Conservation (phyloP, 2,888 invertebrate genomes). For the Macaria liturata region DNA sequence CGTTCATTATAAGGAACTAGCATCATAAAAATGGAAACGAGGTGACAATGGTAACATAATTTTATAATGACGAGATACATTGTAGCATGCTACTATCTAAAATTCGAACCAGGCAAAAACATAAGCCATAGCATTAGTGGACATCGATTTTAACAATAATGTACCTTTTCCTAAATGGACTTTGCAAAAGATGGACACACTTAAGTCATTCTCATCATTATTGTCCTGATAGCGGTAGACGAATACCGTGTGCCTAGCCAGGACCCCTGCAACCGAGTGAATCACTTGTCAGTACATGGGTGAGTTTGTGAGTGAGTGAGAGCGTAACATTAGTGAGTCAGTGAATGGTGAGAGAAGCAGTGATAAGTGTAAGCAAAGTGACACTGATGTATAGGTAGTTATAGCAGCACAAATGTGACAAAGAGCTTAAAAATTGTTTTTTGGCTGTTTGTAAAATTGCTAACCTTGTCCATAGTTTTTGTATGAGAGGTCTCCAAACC, state of each 20-base stretch:
- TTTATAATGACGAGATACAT: too few species aligned
- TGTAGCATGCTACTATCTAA: not conserved
- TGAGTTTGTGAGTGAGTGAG: slow-evolving; percentile 8
- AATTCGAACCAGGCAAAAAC: slow-evolving; percentile 30
- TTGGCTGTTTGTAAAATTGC: too few species aligned
- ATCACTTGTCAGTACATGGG: slow-evolving; percentile 28
- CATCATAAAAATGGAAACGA: too few species aligned
- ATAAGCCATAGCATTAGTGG: slow-evolving; percentile 43
- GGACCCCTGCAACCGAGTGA: slow-evolving; percentile 75
- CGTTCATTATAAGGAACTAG: too few species aligned
- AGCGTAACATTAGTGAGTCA: not conserved
- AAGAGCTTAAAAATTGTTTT: not conserved
- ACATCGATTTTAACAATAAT: slow-evolving; percentile 36
- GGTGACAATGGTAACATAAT: too few species aligned
- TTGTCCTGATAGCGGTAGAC: slow-evolving; percentile 79
- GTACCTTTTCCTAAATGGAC: slow-evolving; percentile 83
- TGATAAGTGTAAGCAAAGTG: not conserved
- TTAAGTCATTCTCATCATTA: slow-evolving; percentile 73
- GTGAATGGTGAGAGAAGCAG: not conserved
- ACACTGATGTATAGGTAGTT: too few species aligned
- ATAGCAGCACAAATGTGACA: not conserved
- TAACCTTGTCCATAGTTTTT: too few species aligned
- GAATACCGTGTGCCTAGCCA: slow-evolving; percentile 79
- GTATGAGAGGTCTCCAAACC: too few species aligned
- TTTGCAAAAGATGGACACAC: slow-evolving; percentile 82